These are phyloP conservation scores for Ictidomys tridecemlineatus DNA, from an alignment of 2,113 vertebrate species.

Conservation along the genomic window DNA sequence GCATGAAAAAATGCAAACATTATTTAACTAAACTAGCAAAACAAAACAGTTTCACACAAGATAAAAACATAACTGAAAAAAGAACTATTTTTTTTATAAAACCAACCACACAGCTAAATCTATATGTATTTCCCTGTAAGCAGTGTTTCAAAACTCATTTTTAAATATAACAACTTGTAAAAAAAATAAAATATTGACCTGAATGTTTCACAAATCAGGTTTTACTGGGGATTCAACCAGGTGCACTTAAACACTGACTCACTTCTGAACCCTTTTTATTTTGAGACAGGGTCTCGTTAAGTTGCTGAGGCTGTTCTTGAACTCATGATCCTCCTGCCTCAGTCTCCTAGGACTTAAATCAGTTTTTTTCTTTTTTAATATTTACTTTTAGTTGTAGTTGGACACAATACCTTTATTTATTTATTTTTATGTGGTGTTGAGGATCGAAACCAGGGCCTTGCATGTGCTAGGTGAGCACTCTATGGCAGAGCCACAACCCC, in stretches of 20 bases:
- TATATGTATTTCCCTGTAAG: conserved; percentile 14
- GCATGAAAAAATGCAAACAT: neutral
- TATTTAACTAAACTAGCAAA: neutral
- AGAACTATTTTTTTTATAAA: neutral
- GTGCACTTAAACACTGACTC: no score
- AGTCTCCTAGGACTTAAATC: no score
- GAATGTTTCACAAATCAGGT: conserved; percentile 33
- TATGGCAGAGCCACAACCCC: no score
- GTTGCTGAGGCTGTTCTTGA: no score
- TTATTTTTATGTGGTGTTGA: no score
- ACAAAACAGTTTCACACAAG: neutral
- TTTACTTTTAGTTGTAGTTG: no score
- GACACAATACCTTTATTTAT: no score
- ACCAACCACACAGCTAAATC: neutral
- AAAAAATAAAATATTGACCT: neutral
- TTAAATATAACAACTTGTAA: neutral
- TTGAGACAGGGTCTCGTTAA: neutral
- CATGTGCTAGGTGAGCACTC: no score
- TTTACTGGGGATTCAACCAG: no score
- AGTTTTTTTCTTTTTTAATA: no score
- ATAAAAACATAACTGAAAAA: conserved; percentile 8
- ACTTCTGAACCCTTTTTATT: neutral
- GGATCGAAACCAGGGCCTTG: no score
- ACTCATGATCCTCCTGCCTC: no score
- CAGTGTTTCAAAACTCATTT: conserved; percentile 26